phyloP scores from a whole-genome alignment of 2,797 vertebrate species.

The Cryptoprocta ferox region DNA sequence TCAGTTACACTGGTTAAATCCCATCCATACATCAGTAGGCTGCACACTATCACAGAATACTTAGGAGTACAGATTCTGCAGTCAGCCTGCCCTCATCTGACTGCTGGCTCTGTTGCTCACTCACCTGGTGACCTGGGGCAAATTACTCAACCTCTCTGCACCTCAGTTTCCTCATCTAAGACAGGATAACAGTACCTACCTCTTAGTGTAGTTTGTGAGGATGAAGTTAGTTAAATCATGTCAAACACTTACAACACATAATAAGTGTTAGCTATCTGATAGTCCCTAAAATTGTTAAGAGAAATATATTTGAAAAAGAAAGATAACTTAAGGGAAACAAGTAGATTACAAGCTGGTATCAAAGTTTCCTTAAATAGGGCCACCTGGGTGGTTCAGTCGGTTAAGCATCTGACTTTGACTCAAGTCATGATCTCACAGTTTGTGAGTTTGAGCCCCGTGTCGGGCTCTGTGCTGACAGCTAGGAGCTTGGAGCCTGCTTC shows the following conservation, averaged over 20 bases:
- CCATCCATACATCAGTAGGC: neutral
- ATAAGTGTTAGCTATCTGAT: neutral
- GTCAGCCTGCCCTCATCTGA: neutral
- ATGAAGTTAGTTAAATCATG: constrained; percentile 37
- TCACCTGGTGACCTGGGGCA: neutral
- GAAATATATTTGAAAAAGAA: constrained; percentile 50
- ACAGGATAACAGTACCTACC: neutral
- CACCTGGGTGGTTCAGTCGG: too few species aligned
- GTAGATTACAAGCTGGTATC: neutral
- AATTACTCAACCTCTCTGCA: neutral
- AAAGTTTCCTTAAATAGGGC: constrained; percentile 28
- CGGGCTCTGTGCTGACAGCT: too few species aligned
- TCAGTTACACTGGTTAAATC: neutral
- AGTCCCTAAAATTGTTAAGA: constrained; percentile 4
- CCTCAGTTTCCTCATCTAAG: neutral
- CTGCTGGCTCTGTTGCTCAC: neutral
- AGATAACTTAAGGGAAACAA: neutral
- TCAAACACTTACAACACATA: constrained; percentile 31
- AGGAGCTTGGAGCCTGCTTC: too few species aligned
- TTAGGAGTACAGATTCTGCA: neutral
- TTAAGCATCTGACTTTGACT: too few species aligned
- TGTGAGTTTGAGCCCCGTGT: too few species aligned
- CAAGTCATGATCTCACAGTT: too few species aligned
- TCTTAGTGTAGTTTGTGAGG: neutral
- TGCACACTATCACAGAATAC: neutral